Conservation (phyloP, 1,140 invertebrate species). For the Heterodera schachtii region DNA sequence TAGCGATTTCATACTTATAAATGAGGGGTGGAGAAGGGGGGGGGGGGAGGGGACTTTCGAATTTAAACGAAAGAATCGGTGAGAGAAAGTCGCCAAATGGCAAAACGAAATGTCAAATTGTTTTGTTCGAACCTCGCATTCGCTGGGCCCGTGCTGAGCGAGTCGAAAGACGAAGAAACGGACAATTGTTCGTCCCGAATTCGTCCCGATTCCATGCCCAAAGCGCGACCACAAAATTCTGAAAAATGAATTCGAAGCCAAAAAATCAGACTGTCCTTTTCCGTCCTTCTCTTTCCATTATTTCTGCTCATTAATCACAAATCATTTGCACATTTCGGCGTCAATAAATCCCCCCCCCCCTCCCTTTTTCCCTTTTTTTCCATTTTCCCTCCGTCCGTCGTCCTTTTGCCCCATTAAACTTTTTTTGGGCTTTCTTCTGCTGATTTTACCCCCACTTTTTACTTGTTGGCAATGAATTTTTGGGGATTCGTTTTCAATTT, state of each 20-base stretch:
- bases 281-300: neutral
- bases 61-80: too few species aligned
- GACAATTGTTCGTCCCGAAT: constrained; percentile 67
- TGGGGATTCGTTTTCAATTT: neutral
- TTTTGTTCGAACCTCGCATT: constrained; percentile 65
- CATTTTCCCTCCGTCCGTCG: neutral
- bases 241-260: neutral
- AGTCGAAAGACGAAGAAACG: constrained; percentile 67
- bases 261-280: neutral
- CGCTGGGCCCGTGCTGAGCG: constrained; percentile 67
- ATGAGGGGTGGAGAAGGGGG: too few species aligned
- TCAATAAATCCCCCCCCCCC: constrained; percentile 7
- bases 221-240: constrained; percentile 58
- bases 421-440: neutral
- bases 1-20: too few species aligned
- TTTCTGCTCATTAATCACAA: neutral
- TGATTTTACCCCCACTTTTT: neutral
- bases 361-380: neutral
- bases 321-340: constrained; percentile 3
- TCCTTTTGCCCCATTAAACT: constrained; percentile 13
- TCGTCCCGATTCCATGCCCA: constrained; percentile 67
- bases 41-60: too few species aligned
- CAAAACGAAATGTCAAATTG: too few species aligned
- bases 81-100: too few species aligned
- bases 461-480: neutral